Evolutionary conservation across 1,140 invertebrate genomes (phyloP).

Genomic region (Apis dorsata): DNA sequence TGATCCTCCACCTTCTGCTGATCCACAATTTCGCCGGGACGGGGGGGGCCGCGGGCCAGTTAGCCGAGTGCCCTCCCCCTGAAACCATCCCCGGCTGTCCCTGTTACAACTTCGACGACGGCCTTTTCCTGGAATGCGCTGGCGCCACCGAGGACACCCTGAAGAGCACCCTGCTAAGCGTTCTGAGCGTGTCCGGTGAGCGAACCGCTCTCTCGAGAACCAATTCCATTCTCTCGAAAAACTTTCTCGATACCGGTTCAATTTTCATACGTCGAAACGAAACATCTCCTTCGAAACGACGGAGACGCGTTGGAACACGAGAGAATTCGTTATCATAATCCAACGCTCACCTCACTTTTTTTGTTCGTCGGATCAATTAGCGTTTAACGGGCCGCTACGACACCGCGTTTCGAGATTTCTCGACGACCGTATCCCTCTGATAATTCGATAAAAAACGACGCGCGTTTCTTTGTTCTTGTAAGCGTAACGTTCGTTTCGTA

Average conservation of each 20-base stretch:
- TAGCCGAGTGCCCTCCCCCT: constrained; percentile 75
- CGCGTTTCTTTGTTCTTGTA: background rate
- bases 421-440: background rate
- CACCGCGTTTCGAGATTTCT: background rate
- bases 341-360: too few relatives aligned
- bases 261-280: constrained; percentile 32
- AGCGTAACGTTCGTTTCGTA: background rate
- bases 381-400: background rate
- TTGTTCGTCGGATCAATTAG: constrained; percentile 19
- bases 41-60: constrained; percentile 55
- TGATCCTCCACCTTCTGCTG: constrained; percentile 63
- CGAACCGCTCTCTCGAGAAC: background rate
- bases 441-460: background rate
- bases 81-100: constrained; percentile 84
- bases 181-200: constrained; percentile 77
- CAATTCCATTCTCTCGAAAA: background rate
- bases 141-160: constrained; percentile 85
- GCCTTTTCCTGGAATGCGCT: constrained; percentile 93
- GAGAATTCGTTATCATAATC: constrained; percentile 24
- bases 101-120: constrained; percentile 95
- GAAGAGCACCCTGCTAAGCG: constrained; percentile 79
- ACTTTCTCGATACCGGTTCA: constrained; percentile 16
- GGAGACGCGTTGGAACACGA: background rate
- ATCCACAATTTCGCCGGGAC: constrained; percentile 51
- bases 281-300: too few relatives aligned